These are phyloP conservation scores for Drymonia ruficornis DNA, from an alignment of 2,888 invertebrate species.

Conservation along the genomic window DNA sequence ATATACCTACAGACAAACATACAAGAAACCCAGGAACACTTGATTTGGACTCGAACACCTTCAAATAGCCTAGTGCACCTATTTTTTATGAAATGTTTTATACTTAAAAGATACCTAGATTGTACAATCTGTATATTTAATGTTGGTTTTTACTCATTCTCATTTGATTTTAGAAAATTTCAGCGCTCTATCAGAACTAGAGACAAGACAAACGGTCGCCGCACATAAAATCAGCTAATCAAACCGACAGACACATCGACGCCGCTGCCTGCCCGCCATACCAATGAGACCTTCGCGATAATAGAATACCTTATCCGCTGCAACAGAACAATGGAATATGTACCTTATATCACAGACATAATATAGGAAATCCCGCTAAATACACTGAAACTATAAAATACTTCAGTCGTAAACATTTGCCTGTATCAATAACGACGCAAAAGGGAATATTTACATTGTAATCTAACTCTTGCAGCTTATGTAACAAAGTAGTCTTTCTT, in stretches of 20 bases:
- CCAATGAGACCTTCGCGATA: slow-evolving; percentile 51
- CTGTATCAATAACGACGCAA: slow-evolving; percentile 55
- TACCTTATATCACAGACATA: slow-evolving; percentile 40
- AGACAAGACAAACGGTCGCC: slow-evolving; percentile 63
- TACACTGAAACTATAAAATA: slow-evolving; percentile 53
- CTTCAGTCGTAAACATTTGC: slow-evolving; percentile 52
- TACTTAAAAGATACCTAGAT: no score
- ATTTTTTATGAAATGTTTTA: no score
- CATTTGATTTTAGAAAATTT: not conserved
- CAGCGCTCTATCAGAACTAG: slow-evolving; percentile 11
- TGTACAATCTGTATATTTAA: no score
- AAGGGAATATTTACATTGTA: slow-evolving; percentile 25
- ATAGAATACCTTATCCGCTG: slow-evolving; percentile 50
- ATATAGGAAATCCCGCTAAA: slow-evolving; percentile 33
- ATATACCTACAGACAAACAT: no score
- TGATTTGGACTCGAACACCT: no score
- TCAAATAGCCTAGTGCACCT: no score
- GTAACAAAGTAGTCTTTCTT: slow-evolving; percentile 39
- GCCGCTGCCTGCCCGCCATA: slow-evolving; percentile 74
- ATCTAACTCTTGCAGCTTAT: slow-evolving; percentile 29
- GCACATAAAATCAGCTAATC: slow-evolving; percentile 76
- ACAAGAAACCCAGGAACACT: no score
- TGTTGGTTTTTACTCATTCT: not conserved
- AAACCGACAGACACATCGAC: slow-evolving; percentile 80
- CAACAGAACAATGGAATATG: slow-evolving; percentile 20